Evolutionary conservation across 2,113 vertebrate species (phyloP).

Genomic region (Apaloderma vittatum): DNA sequence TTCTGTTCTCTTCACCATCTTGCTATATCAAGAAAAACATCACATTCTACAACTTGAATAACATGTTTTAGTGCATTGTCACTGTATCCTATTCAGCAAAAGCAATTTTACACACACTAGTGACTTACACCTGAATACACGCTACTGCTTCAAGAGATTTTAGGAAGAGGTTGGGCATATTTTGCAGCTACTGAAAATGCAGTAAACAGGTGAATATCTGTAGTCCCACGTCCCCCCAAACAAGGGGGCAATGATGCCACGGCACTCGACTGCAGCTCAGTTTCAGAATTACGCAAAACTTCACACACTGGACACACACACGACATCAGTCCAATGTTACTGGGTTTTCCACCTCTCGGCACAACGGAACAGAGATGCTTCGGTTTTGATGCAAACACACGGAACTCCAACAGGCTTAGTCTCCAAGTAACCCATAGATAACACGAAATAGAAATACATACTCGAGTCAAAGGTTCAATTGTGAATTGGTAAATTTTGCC

Average conservation of each 20-base stretch:
- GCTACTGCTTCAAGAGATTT: background rate
- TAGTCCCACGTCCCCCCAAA: background rate
- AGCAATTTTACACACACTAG: background rate
- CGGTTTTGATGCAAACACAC: background rate
- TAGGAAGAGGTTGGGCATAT: background rate
- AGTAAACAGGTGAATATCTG: background rate
- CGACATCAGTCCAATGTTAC: background rate
- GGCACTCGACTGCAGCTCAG: background rate
- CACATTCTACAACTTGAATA: constrained; percentile 16
- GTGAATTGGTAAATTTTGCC: background rate
- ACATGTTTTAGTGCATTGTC: background rate
- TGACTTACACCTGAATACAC: background rate
- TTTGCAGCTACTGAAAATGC: background rate
- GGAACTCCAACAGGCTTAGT: background rate
- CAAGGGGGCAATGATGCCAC: fast-evolving
- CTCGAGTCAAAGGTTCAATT: background rate
- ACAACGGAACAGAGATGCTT: background rate
- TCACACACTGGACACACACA: background rate
- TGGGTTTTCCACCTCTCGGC: background rate
- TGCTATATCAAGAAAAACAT: background rate
- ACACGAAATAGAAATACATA: background rate
- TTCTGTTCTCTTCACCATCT: background rate
- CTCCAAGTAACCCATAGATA: background rate
- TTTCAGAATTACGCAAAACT: background rate
- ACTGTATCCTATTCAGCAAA: background rate